A percentile compares a stretch with the other conserved stretches of the same genome.
Conservation (phyloP, 2,113 vertebrate genomes). For the Cynocephalus volans region DNA sequence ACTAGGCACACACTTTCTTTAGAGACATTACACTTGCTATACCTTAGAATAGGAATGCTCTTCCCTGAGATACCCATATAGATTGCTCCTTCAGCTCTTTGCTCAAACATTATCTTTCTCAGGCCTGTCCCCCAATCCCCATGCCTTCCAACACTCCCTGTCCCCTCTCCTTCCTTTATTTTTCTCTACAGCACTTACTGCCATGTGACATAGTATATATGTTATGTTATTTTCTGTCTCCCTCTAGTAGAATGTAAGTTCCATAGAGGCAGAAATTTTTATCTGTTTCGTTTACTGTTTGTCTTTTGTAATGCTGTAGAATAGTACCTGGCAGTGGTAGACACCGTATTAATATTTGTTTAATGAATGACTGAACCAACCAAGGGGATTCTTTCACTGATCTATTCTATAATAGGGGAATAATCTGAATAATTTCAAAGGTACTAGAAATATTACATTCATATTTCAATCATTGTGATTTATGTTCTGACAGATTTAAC, state of each 20-base stretch:
- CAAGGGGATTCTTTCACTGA: not conserved
- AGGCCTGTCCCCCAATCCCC: not conserved
- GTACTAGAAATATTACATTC: slow-evolving; percentile 56
- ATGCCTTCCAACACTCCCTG: not conserved
- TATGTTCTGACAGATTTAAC: slow-evolving; percentile 57
- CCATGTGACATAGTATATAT: not conserved
- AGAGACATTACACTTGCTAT: not conserved
- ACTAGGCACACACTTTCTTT: not conserved
- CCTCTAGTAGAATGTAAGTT: slow-evolving; percentile 4
- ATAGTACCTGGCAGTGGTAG: not conserved
- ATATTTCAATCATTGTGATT: slow-evolving; percentile 65
- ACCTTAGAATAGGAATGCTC: not conserved
- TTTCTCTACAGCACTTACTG: slow-evolving; percentile 17
- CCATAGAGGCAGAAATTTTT: not conserved
- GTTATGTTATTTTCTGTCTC: not conserved
- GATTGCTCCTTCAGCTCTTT: not conserved
- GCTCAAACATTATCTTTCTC: not conserved
- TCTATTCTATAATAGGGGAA: slow-evolving; percentile 12
- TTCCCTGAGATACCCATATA: not conserved
- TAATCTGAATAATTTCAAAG: slow-evolving; percentile 56
- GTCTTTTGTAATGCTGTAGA: not conserved
- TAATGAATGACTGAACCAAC: slow-evolving; percentile 21
- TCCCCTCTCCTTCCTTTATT: not conserved
- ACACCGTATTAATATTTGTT: not conserved
- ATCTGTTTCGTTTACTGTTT: not conserved